Evolutionary conservation across 2,888 invertebrate genomes (phyloP).

Genomic region (Sarcophaga carnaria): DNA sequence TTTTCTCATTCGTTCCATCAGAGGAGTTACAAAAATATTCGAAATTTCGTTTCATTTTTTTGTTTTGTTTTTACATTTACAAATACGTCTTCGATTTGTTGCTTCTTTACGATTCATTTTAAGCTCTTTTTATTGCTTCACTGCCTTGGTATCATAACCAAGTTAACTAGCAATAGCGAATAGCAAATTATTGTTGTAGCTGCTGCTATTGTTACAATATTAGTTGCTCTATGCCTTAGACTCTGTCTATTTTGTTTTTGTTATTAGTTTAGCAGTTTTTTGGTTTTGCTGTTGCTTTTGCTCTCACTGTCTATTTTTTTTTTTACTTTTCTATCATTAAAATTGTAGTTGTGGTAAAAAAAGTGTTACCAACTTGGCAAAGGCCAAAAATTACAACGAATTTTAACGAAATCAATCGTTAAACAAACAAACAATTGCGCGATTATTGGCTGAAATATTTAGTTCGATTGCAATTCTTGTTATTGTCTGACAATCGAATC

Average conservation of each 20-base stretch:
- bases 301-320: not conserved
- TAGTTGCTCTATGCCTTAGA: too few relatives aligned
- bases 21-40: not conserved
- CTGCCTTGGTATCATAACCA: not conserved
- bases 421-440: too few relatives aligned
- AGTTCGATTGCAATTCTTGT: too few relatives aligned
- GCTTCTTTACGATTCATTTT: not conserved
- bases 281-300: not conserved
- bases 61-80: not conserved
- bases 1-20: not conserved
- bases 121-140: not conserved
- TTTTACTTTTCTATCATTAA: conserved; percentile 8
- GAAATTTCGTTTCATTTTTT: not conserved
- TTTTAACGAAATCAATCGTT: too few relatives aligned
- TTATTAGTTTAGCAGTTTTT: too few relatives aligned
- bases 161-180: too few relatives aligned
- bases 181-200: too few relatives aligned
- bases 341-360: not conserved
- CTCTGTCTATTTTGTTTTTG: too few relatives aligned
- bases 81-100: not conserved
- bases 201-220: too few relatives aligned
- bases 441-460: too few relatives aligned
- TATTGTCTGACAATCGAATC: too few relatives aligned
- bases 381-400: too few relatives aligned
- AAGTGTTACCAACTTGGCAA: conserved; percentile 14